phyloP scores from a whole-genome alignment of 2,113 vertebrate species.

The Oenanthe melanoleuca region DNA sequence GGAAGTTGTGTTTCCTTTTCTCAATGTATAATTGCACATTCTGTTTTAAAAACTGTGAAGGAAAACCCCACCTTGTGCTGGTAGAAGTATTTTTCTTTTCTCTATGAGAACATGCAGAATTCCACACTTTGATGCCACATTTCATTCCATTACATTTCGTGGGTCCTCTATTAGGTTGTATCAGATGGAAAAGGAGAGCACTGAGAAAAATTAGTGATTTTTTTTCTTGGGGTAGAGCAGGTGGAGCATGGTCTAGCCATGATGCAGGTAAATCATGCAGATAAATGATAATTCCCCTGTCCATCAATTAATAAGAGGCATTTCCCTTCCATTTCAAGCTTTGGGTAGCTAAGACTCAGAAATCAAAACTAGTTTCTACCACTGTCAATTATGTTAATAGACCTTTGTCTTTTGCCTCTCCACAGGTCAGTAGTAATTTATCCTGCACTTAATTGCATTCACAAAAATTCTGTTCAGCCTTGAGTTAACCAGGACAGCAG shows the following conservation, averaged over 20 bases:
- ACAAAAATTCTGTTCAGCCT: not conserved
- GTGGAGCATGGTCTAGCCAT: not conserved
- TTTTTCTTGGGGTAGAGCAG: not conserved
- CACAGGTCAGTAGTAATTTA: slow-evolving; percentile 6
- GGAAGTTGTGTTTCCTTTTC: not conserved
- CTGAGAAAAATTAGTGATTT: not conserved
- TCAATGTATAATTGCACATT: accelerated
- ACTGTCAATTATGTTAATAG: not conserved
- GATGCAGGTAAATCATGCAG: not conserved
- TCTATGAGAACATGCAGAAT: not conserved
- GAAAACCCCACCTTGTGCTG: not conserved
- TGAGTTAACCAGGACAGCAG: not conserved
- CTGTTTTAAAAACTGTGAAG: not conserved
- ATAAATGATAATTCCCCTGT: not conserved
- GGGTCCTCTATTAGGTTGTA: not conserved
- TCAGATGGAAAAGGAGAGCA: not conserved
- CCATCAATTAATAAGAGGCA: not conserved
- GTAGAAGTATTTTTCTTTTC: not conserved
- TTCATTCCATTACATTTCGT: not conserved
- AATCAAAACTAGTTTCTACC: not conserved
- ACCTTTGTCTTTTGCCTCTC: not conserved
- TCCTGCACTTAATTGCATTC: not conserved
- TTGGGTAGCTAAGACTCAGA: not conserved
- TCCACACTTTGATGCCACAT: not conserved
- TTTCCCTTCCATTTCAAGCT: not conserved